Conservation (phyloP, 1,140 invertebrate genomes). For the Choristoneura fumiferana region DNA sequence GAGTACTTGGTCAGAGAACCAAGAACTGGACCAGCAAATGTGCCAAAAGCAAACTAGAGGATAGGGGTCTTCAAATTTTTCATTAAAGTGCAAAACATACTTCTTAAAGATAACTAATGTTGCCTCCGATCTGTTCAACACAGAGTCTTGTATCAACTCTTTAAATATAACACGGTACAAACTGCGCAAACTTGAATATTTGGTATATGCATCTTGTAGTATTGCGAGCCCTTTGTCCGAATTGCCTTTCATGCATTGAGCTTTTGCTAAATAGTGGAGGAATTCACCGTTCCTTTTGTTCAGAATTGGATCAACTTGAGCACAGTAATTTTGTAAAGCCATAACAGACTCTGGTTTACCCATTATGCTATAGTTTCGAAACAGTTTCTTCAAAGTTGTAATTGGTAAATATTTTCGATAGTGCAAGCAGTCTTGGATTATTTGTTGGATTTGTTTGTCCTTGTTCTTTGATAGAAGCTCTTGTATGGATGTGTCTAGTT, state of each 20-base stretch:
- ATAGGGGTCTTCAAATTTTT: conserved; percentile 53
- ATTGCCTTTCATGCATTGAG: conserved; percentile 66
- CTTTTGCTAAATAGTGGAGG: conserved; percentile 62
- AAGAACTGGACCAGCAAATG: conserved; percentile 63
- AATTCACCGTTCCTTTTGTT: conserved; percentile 63
- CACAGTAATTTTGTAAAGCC: conserved; percentile 49
- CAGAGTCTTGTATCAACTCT: conserved; percentile 65
- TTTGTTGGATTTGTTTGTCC: conserved; percentile 40
- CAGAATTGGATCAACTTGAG: conserved; percentile 38
- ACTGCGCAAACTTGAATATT: conserved; percentile 46
- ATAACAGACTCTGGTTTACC: conserved; percentile 50
- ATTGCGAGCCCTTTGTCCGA: conserved; percentile 61
- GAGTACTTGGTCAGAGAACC: conserved; percentile 70
- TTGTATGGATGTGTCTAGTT: conserved; percentile 40
- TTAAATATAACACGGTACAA: conserved; percentile 63
- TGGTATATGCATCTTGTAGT: conserved; percentile 49
- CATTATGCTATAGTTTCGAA: conserved; percentile 46
- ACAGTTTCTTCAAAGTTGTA: conserved; percentile 50
- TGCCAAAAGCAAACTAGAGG: conserved; percentile 68
- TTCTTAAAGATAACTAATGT: conserved; percentile 66
- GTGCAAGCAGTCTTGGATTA: conserved; percentile 45
- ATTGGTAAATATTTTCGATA: conserved; percentile 40
- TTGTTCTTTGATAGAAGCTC: conserved; percentile 46
- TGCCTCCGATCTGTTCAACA: conserved; percentile 64
- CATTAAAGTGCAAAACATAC: conserved; percentile 61